A percentile compares a stretch with the other conserved stretches of the same genome.
Evolutionary conservation across 1,140 invertebrate genomes (phyloP).

Genomic region (Drosophila varians): DNA sequence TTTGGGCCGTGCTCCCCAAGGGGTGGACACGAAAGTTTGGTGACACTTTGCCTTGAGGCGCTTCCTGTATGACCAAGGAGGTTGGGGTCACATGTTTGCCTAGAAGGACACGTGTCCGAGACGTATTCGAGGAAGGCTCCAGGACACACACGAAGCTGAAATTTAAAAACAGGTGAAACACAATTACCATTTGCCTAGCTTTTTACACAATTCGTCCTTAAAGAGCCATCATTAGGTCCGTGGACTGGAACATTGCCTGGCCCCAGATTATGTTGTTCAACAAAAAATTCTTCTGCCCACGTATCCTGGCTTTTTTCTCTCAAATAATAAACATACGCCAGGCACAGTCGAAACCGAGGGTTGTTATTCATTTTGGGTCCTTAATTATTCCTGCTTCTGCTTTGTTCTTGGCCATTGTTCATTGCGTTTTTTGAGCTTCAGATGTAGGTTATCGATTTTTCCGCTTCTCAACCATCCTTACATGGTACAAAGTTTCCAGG

Average conservation of each 20-base stretch:
- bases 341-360: constrained; percentile 53
- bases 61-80: neutral
- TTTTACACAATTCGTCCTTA: neutral
- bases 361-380: constrained; percentile 60
- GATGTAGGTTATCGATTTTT: constrained; percentile 79
- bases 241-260: neutral
- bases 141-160: neutral
- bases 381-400: constrained; percentile 68
- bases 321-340: constrained; percentile 48
- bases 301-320: neutral
- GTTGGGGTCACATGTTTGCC: constrained; percentile 43
- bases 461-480: neutral
- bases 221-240: neutral
- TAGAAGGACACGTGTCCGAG: constrained; percentile 52
- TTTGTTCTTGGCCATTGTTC: constrained; percentile 52
- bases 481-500: neutral
- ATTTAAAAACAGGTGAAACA: neutral
- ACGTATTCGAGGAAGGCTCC: constrained; percentile 1
- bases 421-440: constrained; percentile 28
- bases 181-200: neutral
- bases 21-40: neutral
- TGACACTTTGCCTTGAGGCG: constrained; percentile 26
- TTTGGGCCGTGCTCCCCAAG: neutral
- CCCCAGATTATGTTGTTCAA: neutral
- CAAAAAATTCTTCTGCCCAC: constrained; percentile 7